Percentiles rank a stretch among this genome's conserved stretches.
Evolutionary conservation across 2,888 invertebrate species (phyloP).

Genomic region (Drosophila heteroneura): DNA sequence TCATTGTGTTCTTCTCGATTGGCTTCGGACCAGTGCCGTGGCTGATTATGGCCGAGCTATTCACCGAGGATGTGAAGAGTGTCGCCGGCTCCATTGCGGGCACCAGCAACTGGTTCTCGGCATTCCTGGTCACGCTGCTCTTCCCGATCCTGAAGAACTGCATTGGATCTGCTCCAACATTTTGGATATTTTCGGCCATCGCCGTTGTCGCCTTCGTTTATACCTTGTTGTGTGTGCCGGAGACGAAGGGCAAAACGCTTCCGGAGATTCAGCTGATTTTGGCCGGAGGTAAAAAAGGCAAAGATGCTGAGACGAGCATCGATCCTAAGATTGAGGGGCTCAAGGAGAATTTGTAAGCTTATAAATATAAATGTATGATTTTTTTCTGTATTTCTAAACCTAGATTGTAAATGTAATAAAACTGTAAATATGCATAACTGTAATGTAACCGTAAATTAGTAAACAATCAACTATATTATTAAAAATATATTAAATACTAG

Average conservation of each 20-base stretch:
- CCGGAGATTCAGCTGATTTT: constrained; percentile 74
- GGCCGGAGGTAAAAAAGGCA: constrained; percentile 43
- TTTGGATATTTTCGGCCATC: constrained; percentile 90
- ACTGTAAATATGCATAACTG: not conserved
- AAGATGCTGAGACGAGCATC: not conserved
- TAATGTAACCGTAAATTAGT: not conserved
- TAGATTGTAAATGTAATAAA: not conserved
- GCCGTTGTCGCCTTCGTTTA: constrained; percentile 89
- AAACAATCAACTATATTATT: not conserved
- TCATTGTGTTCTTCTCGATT: constrained; percentile 91
- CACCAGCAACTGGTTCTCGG: constrained; percentile 92
- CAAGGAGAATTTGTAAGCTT: not conserved
- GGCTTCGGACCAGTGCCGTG: constrained; percentile 93
- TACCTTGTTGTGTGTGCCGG: constrained; percentile 87
- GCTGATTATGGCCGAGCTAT: constrained; percentile 91
- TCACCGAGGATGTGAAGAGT: constrained; percentile 91
- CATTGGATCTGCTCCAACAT: constrained; percentile 88
- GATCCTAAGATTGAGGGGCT: constrained; percentile 8
- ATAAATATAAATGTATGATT: not conserved
- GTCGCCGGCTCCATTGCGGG: constrained; percentile 91
- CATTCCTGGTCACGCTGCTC: constrained; percentile 91
- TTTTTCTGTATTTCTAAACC: not conserved
- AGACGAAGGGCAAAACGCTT: constrained; percentile 86
- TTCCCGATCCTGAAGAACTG: constrained; percentile 87
- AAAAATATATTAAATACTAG: not conserved